Evolutionary conservation across 2,797 vertebrate genomes (phyloP), one percentile per base, ranked within the genome.

Genomic region (Halcyon leucocephala): DNA sequence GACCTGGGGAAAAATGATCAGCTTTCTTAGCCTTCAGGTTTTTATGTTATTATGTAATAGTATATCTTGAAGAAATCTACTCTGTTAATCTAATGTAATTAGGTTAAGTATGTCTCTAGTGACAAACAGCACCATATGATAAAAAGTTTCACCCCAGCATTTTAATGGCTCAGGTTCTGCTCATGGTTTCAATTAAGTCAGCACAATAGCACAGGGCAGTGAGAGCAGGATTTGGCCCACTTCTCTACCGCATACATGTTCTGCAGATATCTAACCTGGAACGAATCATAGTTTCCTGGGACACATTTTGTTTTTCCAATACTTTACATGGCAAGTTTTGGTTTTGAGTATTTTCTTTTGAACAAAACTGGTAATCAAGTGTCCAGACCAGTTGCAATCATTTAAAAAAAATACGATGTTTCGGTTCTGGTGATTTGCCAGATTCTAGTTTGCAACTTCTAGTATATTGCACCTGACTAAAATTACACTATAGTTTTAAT

Each of bases 51-150:
- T 95, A 82, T 86, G 77, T 93, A 96, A 96, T 94, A 71, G 51
- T 66, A 12, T 93, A 60, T 95, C 71, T 95, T 94, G 84, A 92
- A 82, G 80, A 95, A 95, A 95, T 96, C 88, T 95, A 28, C 78
- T 90, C 60, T 94, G 88, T 94, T 96, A 96, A 94, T 97, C 89
- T 92, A 95, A 89, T 95, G 69, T 96, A 97, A 97, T 97, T 97
- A 97, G 97, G 95, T 97, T 97, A 97, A 94, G 73, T 89, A 79
- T 71, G 91, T 97, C 96, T 96, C 96, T 92, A 52, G 94, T 95
- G 96, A 92, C 94, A 93, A 90, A 92, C 42, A 93, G 84, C 24
- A 2, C 85, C 60, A 35, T 93, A 90, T 54, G 82, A 92, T 91
- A 65, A 76, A 52, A 94, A 77, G 55, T 94, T 96, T 95, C 80